Conservation (phyloP, 2,113 vertebrate genomes). For the Tursiops truncatus region DNA sequence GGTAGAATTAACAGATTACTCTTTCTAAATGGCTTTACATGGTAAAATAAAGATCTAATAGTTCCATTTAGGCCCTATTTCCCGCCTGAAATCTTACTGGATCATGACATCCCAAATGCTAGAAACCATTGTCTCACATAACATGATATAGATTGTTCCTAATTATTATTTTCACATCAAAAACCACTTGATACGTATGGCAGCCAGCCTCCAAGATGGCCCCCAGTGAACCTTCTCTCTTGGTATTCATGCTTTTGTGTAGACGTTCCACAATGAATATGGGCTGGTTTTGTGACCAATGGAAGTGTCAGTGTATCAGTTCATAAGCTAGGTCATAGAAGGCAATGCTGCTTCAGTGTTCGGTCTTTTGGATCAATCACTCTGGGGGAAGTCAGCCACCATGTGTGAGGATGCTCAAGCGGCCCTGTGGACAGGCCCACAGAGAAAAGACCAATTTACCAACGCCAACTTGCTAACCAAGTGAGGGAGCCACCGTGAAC, state of each 20-base stretch:
- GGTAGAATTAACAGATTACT: background rate
- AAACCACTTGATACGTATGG: background rate
- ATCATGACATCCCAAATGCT: background rate
- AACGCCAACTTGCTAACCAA: background rate
- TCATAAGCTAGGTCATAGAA: background rate
- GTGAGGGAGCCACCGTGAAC: background rate
- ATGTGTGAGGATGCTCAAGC: background rate
- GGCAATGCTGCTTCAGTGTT: background rate
- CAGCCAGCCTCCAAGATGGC: background rate
- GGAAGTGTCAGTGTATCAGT: background rate
- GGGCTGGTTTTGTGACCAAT: background rate
- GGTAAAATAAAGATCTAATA: constrained; percentile 17
- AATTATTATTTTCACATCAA: constrained; percentile 10
- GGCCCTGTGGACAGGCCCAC: background rate
- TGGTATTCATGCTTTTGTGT: background rate
- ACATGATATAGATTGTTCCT: background rate
- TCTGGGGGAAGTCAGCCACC: background rate
- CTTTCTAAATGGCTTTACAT: background rate
- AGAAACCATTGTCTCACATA: background rate
- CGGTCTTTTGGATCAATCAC: background rate
- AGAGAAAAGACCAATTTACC: background rate
- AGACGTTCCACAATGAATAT: background rate
- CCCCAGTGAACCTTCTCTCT: background rate
- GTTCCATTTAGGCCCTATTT: background rate
- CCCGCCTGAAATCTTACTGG: background rate